These are phyloP conservation scores for Hirtodrosophila trivittata DNA, from an alignment of 2,888 invertebrate genomes.

Conservation along the genomic window DNA sequence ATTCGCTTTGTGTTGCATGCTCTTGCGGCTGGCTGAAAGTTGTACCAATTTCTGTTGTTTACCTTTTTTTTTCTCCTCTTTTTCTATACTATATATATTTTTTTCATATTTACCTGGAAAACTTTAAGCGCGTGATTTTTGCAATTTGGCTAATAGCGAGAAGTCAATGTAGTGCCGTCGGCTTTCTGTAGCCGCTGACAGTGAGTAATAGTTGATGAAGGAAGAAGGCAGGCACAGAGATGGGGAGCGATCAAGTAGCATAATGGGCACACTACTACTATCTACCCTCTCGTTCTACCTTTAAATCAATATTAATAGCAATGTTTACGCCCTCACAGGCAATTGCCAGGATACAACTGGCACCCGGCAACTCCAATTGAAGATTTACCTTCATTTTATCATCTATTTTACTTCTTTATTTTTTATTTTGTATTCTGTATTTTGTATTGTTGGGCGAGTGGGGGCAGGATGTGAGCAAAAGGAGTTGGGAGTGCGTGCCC, in stretches of 20 bases:
- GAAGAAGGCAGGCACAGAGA: slow-evolving; percentile 12
- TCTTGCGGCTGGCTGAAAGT: slow-evolving; percentile 58
- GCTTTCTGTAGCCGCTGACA: slow-evolving; percentile 59
- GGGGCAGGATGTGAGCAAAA: slow-evolving; percentile 14
- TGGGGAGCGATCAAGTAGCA: slow-evolving; percentile 1
- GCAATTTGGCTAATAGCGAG: slow-evolving; percentile 69
- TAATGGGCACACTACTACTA: slow-evolving; percentile 26
- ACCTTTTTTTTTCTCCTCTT: slow-evolving; percentile 2
- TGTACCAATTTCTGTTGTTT: slow-evolving; percentile 19
- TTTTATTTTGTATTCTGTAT: neutral
- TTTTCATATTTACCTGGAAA: slow-evolving; percentile 30
- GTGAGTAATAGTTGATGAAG: slow-evolving; percentile 51
- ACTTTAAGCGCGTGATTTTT: slow-evolving; percentile 67
- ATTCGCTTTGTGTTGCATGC: slow-evolving; percentile 58
- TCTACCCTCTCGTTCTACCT: slow-evolving; percentile 27
- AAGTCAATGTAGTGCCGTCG: slow-evolving; percentile 53
- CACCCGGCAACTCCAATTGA: slow-evolving; percentile 47
- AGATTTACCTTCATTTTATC: slow-evolving; percentile 53
- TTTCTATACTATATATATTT: slow-evolving; percentile 4
- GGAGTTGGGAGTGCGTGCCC: slow-evolving; percentile 23
- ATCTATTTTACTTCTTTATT: slow-evolving; percentile 16
- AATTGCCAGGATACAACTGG: slow-evolving; percentile 39
- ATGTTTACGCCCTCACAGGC: slow-evolving; percentile 56
- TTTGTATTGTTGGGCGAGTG: slow-evolving; percentile 23
- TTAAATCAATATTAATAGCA: slow-evolving; percentile 74